These are phyloP conservation scores for Nematostella vectensis DNA, from an alignment of 92 coral and sea anemone genomes.

Conservation along the genomic window DNA sequence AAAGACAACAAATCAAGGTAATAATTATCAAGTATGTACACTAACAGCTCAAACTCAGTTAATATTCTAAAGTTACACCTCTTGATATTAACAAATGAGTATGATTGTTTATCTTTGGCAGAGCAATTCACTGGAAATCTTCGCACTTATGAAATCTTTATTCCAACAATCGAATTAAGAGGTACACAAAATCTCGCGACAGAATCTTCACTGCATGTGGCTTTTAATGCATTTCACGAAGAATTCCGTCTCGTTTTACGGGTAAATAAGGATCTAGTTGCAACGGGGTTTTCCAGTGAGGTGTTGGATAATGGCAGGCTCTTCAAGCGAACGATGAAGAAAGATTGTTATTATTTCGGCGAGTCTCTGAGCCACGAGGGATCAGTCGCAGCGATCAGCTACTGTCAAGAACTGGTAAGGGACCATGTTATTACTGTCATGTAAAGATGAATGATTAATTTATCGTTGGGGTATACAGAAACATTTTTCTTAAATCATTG, in stretches of 20 bases:
- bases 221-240: slow-evolving; percentile 48
- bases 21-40: too few species aligned
- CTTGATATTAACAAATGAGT: too few species aligned
- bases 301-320: slow-evolving; percentile 11
- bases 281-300: slow-evolving; percentile 50
- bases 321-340: slow-evolving; percentile 5
- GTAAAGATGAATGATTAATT: too few species aligned
- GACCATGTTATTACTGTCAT: not conserved
- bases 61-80: too few species aligned
- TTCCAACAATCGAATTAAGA: slow-evolving; percentile 19
- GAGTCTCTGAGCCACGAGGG: slow-evolving; percentile 30
- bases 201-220: slow-evolving; percentile 25
- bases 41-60: too few species aligned
- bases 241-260: slow-evolving; percentile 45
- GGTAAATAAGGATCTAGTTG: slow-evolving; percentile 48
- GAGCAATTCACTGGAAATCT: too few species aligned
- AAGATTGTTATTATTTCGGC: slow-evolving; percentile 52
- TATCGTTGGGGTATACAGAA: too few species aligned
- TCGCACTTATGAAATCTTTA: slow-evolving; percentile 27
- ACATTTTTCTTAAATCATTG: too few species aligned
- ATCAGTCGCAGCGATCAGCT: slow-evolving; percentile 68
- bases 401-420: slow-evolving; percentile 75
- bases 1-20: too few species aligned
- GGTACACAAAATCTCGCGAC: too few species aligned
- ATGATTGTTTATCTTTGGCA: too few species aligned